These are phyloP conservation scores for Elegia similella DNA, from an alignment of 2,888 invertebrate species.

Conservation along the genomic window DNA sequence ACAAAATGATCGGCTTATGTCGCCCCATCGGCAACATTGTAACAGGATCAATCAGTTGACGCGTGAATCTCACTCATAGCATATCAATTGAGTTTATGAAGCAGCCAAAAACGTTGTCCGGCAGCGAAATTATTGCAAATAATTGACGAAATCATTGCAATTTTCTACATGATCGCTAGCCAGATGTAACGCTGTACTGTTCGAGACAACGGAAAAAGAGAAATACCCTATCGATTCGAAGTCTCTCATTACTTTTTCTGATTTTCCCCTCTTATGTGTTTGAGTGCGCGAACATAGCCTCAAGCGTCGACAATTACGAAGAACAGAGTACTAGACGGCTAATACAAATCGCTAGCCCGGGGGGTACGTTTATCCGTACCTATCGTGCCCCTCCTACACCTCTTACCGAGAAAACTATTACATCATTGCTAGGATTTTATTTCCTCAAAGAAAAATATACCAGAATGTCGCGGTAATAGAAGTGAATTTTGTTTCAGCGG, in stretches of 20 bases:
- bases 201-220: conserved; percentile 33
- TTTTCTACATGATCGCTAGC: conserved; percentile 1
- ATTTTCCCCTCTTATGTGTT: conserved; percentile 60
- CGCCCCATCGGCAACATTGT: conserved; percentile 68
- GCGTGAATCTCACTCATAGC: conserved; percentile 65
- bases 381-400: conserved; percentile 43
- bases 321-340: conserved; percentile 72
- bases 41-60: conserved; percentile 69
- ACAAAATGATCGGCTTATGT: conserved; percentile 74
- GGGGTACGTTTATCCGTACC: conserved; percentile 70
- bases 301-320: conserved; percentile 74
- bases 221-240: conserved; percentile 47
- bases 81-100: conserved; percentile 58
- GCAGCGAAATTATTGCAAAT: conserved; percentile 22
- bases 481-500: conserved; percentile 12
- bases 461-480: conserved; percentile 20
- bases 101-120: conserved; percentile 25
- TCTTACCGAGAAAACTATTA: conserved; percentile 63
- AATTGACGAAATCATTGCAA: conserved; percentile 12
- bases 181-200: conserved; percentile 14
- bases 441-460: conserved; percentile 45
- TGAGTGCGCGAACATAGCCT: conserved; percentile 63
- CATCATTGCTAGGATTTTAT: conserved; percentile 58
- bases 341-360: conserved; percentile 77
- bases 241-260: conserved; percentile 56